Conservation (phyloP, 2,888 invertebrate species). For the Diarsia brunnea region DNA sequence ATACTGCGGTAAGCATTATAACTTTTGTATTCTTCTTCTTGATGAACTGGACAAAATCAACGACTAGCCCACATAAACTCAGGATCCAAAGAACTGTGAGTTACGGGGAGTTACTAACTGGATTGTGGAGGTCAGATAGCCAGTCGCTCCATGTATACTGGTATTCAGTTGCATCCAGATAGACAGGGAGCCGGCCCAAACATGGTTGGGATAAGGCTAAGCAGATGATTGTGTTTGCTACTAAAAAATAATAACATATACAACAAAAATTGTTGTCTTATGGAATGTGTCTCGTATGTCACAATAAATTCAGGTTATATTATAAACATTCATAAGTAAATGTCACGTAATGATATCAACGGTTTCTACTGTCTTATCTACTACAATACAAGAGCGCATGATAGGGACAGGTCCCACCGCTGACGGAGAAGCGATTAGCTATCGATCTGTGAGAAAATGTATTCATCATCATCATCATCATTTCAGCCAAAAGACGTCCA, state of each 20-base stretch:
- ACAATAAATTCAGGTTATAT: background rate
- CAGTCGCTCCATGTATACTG: too few species aligned
- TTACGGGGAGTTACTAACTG: background rate
- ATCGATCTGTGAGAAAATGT: too few species aligned
- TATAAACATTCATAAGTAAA: background rate
- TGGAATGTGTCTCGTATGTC: background rate
- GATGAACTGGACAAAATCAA: background rate
- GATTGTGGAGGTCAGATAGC: too few species aligned
- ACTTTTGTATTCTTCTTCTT: background rate
- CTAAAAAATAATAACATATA: background rate
- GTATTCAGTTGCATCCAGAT: too few species aligned
- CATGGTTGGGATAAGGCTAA: too few species aligned
- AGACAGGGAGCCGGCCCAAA: too few species aligned
- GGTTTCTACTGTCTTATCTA: constrained; percentile 9
- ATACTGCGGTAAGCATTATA: constrained; percentile 89
- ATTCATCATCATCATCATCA: too few species aligned
- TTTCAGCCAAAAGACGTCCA: too few species aligned
- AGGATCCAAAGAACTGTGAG: background rate
- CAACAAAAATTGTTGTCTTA: background rate
- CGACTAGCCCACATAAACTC: background rate
- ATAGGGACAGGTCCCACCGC: background rate
- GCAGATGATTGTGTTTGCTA: background rate
- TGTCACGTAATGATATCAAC: background rate
- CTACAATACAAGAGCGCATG: background rate
- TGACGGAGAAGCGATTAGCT: background rate